A percentile compares a stretch with the other conserved stretches of the same genome.
Evolutionary conservation across 2,113 vertebrate genomes (phyloP).

Genomic region (Tragelaphus strepsiceros): DNA sequence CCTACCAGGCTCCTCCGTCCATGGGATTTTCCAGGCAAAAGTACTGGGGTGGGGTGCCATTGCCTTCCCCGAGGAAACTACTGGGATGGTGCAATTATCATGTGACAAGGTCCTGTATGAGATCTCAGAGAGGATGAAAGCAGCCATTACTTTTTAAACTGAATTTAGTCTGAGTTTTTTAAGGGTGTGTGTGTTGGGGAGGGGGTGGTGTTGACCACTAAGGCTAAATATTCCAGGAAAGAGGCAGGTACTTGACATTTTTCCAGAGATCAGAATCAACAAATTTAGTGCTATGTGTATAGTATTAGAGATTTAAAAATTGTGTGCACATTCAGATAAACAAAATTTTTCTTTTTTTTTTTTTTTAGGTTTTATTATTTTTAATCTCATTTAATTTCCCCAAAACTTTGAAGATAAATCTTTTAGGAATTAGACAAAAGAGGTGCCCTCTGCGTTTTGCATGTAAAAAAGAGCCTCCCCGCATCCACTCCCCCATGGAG

Average conservation of each 20-base stretch:
- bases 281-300: not conserved
- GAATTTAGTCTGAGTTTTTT: not conserved
- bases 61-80: not conserved
- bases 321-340: not conserved
- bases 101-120: not conserved
- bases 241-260: not conserved
- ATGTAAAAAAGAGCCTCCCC: not conserved
- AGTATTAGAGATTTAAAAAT: not conserved
- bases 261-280: not conserved
- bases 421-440: not conserved
- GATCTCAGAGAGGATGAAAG: not conserved
- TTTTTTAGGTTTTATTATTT: not conserved
- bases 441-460: not conserved
- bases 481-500: not conserved
- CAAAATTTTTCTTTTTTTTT: not conserved
- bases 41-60: too few relatives aligned
- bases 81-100: rapidly evolving
- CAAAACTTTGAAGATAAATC: not conserved
- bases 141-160: not conserved
- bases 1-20: too few relatives aligned
- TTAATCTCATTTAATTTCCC: not conserved
- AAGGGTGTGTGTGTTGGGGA: not conserved
- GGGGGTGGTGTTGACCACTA: not conserved
- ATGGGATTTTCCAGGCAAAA: too few relatives aligned
- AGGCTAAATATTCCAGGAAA: not conserved